Conservation (phyloP, 37 sponge, comb jelly and placozoan genomes). For the Axinella damicornis region DNA sequence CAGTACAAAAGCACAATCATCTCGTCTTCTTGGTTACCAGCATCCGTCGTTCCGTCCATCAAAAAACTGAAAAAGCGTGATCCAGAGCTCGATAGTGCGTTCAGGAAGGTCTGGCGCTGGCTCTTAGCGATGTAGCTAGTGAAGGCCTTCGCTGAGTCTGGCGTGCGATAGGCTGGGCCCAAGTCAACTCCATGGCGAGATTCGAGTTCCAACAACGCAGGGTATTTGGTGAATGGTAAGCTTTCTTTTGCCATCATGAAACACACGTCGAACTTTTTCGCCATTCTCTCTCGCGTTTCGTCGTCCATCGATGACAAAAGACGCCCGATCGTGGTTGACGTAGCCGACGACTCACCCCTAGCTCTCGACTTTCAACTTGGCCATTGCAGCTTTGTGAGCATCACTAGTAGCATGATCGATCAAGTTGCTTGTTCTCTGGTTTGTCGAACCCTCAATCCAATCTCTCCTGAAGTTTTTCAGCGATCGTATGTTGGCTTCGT, state of each 20-base stretch:
- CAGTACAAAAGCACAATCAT: conserved; percentile 18
- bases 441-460: conserved; percentile 39
- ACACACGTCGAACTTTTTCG: conserved; percentile 40
- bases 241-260: conserved; percentile 60
- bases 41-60: conserved; percentile 60
- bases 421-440: conserved; percentile 20
- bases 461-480: conserved; percentile 13
- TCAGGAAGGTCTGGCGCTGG: conserved; percentile 9
- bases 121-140: conserved; percentile 41
- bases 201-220: conserved; percentile 29
- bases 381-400: conserved; percentile 35
- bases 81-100: not conserved
- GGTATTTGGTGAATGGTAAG: conserved; percentile 27
- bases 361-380: not conserved
- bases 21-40: conserved; percentile 46
- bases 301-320: conserved; percentile 39
- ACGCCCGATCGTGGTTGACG: conserved; percentile 16
- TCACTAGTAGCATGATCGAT: conserved; percentile 27
- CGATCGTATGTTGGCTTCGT: not conserved
- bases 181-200: conserved; percentile 51
- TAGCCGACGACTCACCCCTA: conserved; percentile 20
- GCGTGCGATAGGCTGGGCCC: conserved; percentile 28
- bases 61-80: conserved; percentile 55
- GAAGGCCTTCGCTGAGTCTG: conserved; percentile 21
- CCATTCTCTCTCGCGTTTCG: conserved; percentile 18